Percentiles rank a stretch among this genome's conserved stretches.
Conservation (phyloP, 2,888 invertebrate species). For the Rhagophthalmus giganteus region DNA sequence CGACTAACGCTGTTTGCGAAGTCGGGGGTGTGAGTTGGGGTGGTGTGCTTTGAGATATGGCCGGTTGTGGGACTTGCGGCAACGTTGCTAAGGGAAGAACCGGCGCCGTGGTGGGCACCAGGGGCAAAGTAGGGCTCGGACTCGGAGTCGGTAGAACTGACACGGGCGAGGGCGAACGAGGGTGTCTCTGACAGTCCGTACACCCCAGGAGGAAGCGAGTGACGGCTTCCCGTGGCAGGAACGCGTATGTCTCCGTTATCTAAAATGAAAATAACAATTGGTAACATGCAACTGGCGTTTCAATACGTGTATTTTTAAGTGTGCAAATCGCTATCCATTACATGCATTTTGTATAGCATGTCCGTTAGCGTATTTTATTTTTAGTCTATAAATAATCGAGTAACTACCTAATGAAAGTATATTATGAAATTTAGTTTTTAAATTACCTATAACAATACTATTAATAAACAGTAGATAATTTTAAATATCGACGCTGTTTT, state of each 20-base stretch:
- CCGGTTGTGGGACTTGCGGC: constrained; percentile 28
- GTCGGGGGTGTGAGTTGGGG: constrained; percentile 35
- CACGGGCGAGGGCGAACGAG: constrained; percentile 66
- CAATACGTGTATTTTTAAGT: constrained; percentile 42
- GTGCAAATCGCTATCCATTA: constrained; percentile 35
- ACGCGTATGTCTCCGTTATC: constrained; percentile 97
- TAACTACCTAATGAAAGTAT: no score
- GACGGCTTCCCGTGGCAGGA: constrained; percentile 93
- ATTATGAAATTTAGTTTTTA: no score
- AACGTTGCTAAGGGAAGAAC: constrained; percentile 35
- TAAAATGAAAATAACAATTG: constrained; percentile 59
- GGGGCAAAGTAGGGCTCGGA: constrained; percentile 50
- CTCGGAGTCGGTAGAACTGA: constrained; percentile 55
- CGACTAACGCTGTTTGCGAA: constrained; percentile 35
- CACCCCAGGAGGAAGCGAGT: constrained; percentile 94
- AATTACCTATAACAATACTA: no score
- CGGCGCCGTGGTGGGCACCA: constrained; percentile 41
- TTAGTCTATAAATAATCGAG: no score
- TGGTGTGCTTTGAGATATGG: constrained; percentile 28
- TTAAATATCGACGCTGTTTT: no score
- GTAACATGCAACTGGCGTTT: constrained; percentile 41
- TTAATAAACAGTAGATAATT: no score
- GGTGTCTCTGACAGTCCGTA: constrained; percentile 86
- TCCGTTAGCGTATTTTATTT: no score
- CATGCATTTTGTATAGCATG: constrained; percentile 16